phyloP scores from a whole-genome alignment of 2,888 invertebrate species.

The Dromius quadrimaculatus region DNA sequence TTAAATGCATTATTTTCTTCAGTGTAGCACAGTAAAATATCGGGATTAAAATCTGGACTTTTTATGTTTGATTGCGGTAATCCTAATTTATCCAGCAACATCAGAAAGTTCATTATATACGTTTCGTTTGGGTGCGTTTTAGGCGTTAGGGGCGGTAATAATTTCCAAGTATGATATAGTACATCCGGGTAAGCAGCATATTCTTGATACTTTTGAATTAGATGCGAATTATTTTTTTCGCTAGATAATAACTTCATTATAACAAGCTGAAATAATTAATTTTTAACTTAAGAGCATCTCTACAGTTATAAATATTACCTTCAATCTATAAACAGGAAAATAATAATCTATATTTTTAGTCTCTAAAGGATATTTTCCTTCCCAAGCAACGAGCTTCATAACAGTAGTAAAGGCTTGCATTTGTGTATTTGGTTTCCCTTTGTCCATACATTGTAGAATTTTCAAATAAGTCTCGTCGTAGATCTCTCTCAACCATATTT shows the following conservation, averaged over 20 bases:
- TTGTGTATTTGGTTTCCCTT: conserved; percentile 62
- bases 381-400: conserved; percentile 79
- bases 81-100: conserved; percentile 62
- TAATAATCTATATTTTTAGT: conserved; percentile 67
- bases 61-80: conserved; percentile 21
- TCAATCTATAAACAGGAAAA: conserved; percentile 77
- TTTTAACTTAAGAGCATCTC: conserved; percentile 2
- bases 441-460: conserved; percentile 71
- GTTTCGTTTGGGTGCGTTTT: conserved; percentile 68
- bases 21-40: conserved; percentile 63
- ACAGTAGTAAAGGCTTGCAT: conserved; percentile 75
- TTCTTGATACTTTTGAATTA: conserved; percentile 80
- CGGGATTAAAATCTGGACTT: conserved; percentile 56
- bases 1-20: conserved; percentile 68
- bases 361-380: conserved; percentile 78
- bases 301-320: conserved; percentile 63
- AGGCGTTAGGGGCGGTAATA: conserved; percentile 71
- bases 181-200: conserved; percentile 82
- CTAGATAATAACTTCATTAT: conserved; percentile 75
- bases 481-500: conserved; percentile 77
- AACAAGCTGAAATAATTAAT: conserved; percentile 67
- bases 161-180: conserved; percentile 78
- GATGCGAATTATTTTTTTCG: conserved; percentile 71
- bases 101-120: conserved; percentile 64
- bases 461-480: conserved; percentile 76